These are phyloP conservation scores for Oxyscelio sp. DNA, from an alignment of 2,888 invertebrate genomes.

Conservation along the genomic window DNA sequence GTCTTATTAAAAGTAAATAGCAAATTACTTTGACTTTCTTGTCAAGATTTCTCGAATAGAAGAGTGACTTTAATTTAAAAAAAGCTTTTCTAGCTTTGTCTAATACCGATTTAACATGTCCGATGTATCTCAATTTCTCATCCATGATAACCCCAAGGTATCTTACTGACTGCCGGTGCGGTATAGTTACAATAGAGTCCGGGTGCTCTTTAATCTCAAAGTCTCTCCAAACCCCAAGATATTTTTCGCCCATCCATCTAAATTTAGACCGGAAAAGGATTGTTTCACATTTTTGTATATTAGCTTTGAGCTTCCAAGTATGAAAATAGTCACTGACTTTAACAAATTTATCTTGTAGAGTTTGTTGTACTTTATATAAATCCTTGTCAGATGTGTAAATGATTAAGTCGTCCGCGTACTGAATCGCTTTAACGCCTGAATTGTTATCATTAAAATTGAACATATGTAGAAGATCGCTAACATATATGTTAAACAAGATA, in stretches of 20 bases:
- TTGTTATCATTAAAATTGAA: too few relatives aligned
- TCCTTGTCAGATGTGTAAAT: too few relatives aligned
- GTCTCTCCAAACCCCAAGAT: conserved; percentile 2
- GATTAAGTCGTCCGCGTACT: too few relatives aligned
- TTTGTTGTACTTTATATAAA: neutral
- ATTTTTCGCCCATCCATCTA: neutral
- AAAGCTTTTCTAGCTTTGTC: conserved; percentile 68
- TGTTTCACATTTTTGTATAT: conserved; percentile 43
- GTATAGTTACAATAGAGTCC: neutral
- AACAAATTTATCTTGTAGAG: conserved; percentile 31
- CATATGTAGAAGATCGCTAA: too few relatives aligned
- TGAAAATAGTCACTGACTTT: conserved; percentile 16
- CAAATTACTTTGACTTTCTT: conserved; percentile 56
- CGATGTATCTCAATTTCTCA: conserved; percentile 44
- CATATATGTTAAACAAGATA: too few relatives aligned
- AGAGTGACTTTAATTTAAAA: conserved; percentile 33
- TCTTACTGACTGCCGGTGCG: neutral
- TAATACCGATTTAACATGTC: conserved; percentile 49
- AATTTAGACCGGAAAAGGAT: conserved; percentile 52
- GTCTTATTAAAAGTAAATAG: conserved; percentile 56
- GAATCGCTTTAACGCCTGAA: too few relatives aligned
- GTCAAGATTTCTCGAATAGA: conserved; percentile 55
- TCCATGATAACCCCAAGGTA: conserved; percentile 38
- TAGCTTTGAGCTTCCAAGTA: conserved; percentile 50
- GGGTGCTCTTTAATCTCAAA: conserved; percentile 29